Base-by-base conservation (phyloP, 2,113 vertebrate species). In the Raja brachyura region DNA sequence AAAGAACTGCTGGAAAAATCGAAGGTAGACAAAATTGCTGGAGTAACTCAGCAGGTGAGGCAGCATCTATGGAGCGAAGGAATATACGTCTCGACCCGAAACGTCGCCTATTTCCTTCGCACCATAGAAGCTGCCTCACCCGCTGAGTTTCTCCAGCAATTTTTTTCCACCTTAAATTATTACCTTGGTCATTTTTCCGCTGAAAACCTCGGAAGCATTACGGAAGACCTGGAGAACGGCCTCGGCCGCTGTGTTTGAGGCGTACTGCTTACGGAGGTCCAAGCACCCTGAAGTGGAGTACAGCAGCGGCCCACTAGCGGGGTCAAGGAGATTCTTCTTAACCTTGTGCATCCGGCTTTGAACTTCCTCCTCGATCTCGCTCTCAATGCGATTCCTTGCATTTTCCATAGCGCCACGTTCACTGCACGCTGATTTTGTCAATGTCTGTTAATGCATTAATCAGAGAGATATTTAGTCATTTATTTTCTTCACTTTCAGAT, bases 331-430 rank as follows among this genome's bases (percentile, higher is more conserved):
- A 31, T 1, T 95, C 94, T 93, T 96, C 94, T 97, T 97, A 13
- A 96, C 88, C 94, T 96, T 97, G 75, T 93, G 95, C 93, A 97
- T 93, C 18, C 93, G 95, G 61, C 94, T 94, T 0, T 93, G 20
- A 1, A 94, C 94, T 93, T 97, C 96, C 59, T 97, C 96, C 94
- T 96, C 94, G 63, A 97, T 93, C 94, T 97, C 97, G 74, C 9
- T 95, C 94, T 96, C 95, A 93, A 97, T 95, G 56, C 28, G 18
- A 86, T 94, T 95, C 93, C 93, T 95, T 94, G 96, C 95, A 28
- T 0, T 66, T 8, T 96, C 95, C 95, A 96, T 20, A 13, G 88
- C 70, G 3, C 0, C 0, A 2, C 93, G 77, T 93, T 97, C 96
- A 20, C 4, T 16, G 9, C 88, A 93, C 31, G 10, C 25, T 54